phyloP scores from a whole-genome alignment of 2,797 vertebrate species.

The Ptychobarbus kaznakovi region DNA sequence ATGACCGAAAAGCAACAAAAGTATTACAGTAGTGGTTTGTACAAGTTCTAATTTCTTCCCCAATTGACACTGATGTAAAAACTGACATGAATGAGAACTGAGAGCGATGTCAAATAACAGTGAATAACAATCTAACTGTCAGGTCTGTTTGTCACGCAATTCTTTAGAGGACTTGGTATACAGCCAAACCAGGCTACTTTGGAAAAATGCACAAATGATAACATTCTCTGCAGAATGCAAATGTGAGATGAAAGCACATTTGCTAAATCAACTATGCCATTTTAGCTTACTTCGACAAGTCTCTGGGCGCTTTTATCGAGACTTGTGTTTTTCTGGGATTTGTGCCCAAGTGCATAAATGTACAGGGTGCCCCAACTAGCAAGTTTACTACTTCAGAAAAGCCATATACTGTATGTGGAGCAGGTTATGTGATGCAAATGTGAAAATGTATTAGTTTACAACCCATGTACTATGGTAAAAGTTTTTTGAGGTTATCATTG shows the following conservation, averaged over 20 bases:
- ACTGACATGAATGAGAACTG: neutral
- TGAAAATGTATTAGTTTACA: neutral
- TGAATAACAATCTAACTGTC: neutral
- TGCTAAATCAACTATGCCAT: neutral
- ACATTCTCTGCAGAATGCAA: neutral
- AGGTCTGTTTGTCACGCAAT: neutral
- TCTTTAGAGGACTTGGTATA: neutral
- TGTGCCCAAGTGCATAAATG: too few relatives aligned
- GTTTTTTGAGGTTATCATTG: neutral
- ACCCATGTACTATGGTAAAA: neutral
- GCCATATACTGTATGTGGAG: neutral
- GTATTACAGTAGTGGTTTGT: neutral
- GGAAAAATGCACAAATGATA: neutral
- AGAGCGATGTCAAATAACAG: neutral
- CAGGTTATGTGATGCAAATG: neutral
- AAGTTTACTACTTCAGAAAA: neutral
- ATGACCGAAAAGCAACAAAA: neutral
- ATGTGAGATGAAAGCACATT: neutral
- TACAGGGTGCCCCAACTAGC: neutral
- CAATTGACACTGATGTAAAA: neutral
- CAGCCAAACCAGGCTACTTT: neutral
- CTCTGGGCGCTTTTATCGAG: neutral
- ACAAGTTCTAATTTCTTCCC: neutral
- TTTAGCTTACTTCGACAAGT: neutral
- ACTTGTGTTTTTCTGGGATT: neutral